A percentile compares a stretch with the other conserved stretches of the same genome.
Conservation (phyloP, 2,113 vertebrate species). For the Motacilla tschutschensis region DNA sequence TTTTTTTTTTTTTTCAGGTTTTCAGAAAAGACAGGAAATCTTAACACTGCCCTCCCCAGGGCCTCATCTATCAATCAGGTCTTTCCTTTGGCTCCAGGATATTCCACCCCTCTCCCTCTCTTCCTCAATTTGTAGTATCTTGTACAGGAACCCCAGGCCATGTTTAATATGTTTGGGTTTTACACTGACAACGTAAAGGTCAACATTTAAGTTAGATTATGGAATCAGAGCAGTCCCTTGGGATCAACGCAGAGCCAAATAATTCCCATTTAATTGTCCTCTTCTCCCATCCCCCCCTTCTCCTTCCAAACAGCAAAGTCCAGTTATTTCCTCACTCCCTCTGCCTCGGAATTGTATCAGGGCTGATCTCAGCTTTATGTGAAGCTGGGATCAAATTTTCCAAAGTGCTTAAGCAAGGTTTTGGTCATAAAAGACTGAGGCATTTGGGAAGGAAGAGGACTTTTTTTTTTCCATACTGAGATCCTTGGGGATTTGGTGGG, state of each 20-base stretch:
- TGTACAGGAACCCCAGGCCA: constrained; percentile 50
- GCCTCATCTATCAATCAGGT: constrained; percentile 18
- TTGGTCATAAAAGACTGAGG: not conserved
- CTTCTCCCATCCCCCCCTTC: not conserved
- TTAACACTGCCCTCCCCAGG: not conserved
- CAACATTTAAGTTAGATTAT: not conserved
- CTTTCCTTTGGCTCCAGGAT: constrained; percentile 10
- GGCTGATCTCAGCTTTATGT: not conserved
- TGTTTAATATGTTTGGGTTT: constrained; percentile 62
- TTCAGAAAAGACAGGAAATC: not conserved
- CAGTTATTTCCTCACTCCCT: not conserved
- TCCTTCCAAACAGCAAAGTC: not conserved
- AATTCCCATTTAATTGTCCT: constrained; percentile 39
- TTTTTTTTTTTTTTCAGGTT: not conserved
- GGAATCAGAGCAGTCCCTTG: constrained; percentile 1
- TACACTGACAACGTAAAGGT: constrained; percentile 20
- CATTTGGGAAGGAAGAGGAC: not conserved
- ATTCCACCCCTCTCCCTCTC: not conserved
- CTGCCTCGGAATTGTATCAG: not conserved
- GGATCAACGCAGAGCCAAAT: not conserved
- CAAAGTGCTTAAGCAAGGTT: not conserved
- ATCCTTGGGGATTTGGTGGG: fast-evolving
- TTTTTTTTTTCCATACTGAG: not conserved
- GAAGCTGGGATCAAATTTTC: not conserved
- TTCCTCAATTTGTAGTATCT: constrained; percentile 37